Evolutionary conservation across 2,888 invertebrate species (phyloP).

Genomic region (Tipula vernalis): DNA sequence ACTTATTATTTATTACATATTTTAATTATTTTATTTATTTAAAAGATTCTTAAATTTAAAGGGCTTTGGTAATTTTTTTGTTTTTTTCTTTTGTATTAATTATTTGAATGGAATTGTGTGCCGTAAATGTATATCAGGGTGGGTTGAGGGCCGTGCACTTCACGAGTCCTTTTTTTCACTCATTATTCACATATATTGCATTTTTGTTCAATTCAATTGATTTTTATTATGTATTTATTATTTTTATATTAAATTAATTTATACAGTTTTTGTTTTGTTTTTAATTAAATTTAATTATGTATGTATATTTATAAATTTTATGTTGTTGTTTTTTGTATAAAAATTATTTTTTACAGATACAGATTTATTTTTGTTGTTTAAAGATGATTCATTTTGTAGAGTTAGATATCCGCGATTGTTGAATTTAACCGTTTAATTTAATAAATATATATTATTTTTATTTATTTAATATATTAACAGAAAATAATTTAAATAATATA

Average conservation of each 20-base stretch:
- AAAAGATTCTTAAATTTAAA: not conserved
- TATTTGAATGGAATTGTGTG: not conserved
- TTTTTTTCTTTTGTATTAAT: not conserved
- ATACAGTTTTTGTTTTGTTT: not conserved
- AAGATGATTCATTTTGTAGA: not conserved
- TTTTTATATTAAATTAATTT: not conserved
- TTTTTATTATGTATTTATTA: not conserved
- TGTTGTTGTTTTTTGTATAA: not conserved
- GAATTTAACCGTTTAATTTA: not conserved
- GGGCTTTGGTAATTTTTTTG: not conserved
- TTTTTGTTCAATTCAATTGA: not conserved
- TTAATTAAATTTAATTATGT: slow-evolving; percentile 4
- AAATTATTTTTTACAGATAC: not conserved
- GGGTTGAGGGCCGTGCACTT: not conserved
- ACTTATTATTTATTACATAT: not conserved
- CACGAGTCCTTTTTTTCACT: not conserved
- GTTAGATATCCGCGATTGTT: not conserved
- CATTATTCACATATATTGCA: not conserved
- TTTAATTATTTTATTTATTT: not conserved
- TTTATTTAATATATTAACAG: slow-evolving; percentile 10
- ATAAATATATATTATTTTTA: not conserved
- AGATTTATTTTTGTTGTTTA: not conserved
- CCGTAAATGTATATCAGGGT: not conserved
- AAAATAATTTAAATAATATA: slow-evolving; percentile 9
- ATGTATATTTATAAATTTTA: not conserved